Evolutionary conservation across 1,140 invertebrate species (phyloP), one percentile per base, ranked within the genome.

Genomic region (Matsumurasca onukii): DNA sequence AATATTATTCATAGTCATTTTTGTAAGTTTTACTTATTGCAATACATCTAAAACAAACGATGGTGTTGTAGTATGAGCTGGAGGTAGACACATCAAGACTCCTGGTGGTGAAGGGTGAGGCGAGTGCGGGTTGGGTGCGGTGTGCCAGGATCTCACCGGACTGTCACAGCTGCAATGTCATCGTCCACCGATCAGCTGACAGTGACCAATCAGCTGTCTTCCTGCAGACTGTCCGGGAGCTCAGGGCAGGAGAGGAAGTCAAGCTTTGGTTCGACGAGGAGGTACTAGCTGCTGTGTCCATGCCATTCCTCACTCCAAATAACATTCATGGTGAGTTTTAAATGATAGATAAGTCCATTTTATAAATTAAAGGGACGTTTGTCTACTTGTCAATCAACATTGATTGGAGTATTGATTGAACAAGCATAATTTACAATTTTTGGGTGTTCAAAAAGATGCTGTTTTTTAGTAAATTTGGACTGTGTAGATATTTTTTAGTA

Each of bases 261-360:
- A 77, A 85, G 12, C 81, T 94, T 69, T 97, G 95, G 95, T 94
- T 95, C 76, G 87, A 88, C 0, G 88, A 91, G 52, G 86, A 88
- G 65, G 78, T 93, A 39, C 80, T 93, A 0, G 84, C 87, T 1
- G 80, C 87, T 25, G 80, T 92, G 66, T 86, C 86, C 51, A 88
- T 92, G 75, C 93, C 93, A 0, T 92, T 93, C 75, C 81, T 97
- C 3, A 89, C 86, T 3, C 90, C 91, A 0, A 76, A 81, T 0
- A 92, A 96, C 74, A 94, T 96, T 72, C 84, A 86, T 86, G 91
- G 93, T 94, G 79, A 76, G 74, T n/a, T n/a, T n/a, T n/a, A n/a
- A n/a, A n/a, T n/a, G n/a, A n/a, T n/a, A n/a, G n/a, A n/a, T n/a
- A n/a, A n/a, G n/a, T n/a, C n/a, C n/a, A n/a, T n/a, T n/a, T n/a